Evolutionary conservation across 2,113 vertebrate genomes (phyloP), one percentile per base, ranked within the genome.

Genomic region (Leucopsar rothschildi): DNA sequence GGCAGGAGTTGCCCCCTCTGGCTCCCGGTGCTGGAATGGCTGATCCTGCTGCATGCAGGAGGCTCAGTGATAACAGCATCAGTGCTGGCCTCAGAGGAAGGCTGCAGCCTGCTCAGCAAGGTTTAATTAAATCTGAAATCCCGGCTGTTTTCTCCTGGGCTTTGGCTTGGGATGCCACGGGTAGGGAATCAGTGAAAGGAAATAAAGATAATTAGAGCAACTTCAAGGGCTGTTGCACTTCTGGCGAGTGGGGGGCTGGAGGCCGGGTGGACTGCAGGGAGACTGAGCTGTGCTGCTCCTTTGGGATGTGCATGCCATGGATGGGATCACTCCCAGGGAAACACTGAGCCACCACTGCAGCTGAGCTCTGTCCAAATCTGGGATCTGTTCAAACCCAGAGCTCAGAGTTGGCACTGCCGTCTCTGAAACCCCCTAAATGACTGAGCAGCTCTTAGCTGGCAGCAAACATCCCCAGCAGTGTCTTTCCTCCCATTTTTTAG

Each of bases 51-150:
- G 1, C 0, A 0, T 24, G 57, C 5, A 4, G 64, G 50, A 60
- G 79, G 55, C 35, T 94, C 19, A 0, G 47, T 0, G 27, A 29
- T 24, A 84, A 29, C 4, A 0, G 59, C 60, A 12, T 17, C 86
- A 55, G 47, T 0, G 1, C 69, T 0, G 2, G 85, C 85, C 63
- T 66, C 28, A 0, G 52, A 95, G 71, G 90, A 92, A 37, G 76
- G 52, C 9, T 63, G 72, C 68, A 83, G 92, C 88, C 90, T 63
- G 80, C 93, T 93, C 73, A 23, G n/a, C 6, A 4, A 94, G 75
- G 79, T 63, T 94, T 95, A 96, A 92, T 93, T 93, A 90, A 91
- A 88, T 95, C 49, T 80, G 92, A 94, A 96, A 88, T 93, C 61
- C 90, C 0, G 15, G 33, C 59, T 57, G 18, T 44, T 92, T 75